Percentiles rank a stretch among this genome's conserved stretches.
phyloP scores from a whole-genome alignment of 2,888 invertebrate genomes.

The Drosophila subsilvestris region DNA sequence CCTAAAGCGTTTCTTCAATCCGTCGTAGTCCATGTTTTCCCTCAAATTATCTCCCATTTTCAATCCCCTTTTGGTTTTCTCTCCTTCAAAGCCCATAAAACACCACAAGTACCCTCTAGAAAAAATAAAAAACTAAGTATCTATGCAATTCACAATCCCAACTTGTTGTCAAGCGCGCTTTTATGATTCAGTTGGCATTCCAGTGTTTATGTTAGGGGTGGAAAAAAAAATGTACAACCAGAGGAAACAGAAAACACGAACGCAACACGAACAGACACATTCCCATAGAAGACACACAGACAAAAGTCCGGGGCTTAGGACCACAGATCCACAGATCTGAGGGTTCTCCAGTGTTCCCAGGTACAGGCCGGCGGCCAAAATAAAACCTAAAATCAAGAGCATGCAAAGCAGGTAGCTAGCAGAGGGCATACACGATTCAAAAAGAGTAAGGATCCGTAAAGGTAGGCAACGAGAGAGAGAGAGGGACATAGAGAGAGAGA shows the following conservation, averaged over 20 bases:
- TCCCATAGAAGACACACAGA: slow-evolving; percentile 36
- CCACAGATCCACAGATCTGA: neutral
- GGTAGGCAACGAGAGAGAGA: slow-evolving; percentile 12
- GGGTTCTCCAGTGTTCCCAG: slow-evolving; percentile 18
- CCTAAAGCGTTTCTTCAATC: no score
- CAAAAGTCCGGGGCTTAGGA: slow-evolving; percentile 40
- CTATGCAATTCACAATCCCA: neutral
- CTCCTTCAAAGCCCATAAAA: neutral
- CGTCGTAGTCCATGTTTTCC: no score
- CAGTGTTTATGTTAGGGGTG: slow-evolving; percentile 63
- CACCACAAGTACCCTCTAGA: slow-evolving; percentile 1
- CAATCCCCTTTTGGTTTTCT: neutral
- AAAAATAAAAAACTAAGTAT: slow-evolving; percentile 17
- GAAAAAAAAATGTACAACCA: slow-evolving; percentile 44
- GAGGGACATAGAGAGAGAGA: neutral
- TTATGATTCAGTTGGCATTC: slow-evolving; percentile 19
- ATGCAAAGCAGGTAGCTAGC: slow-evolving; percentile 65
- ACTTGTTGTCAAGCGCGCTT: slow-evolving; percentile 50
- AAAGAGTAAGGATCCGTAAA: slow-evolving; percentile 22
- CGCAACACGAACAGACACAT: slow-evolving; percentile 20
- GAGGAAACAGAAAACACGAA: slow-evolving; percentile 11
- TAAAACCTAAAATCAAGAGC: slow-evolving; percentile 70
- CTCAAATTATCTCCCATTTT: no score
- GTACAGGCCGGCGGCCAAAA: slow-evolving; percentile 20
- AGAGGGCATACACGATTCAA: slow-evolving; percentile 16